Evolutionary conservation across 2,113 vertebrate genomes (phyloP).

Genomic region (Origma solitaria): DNA sequence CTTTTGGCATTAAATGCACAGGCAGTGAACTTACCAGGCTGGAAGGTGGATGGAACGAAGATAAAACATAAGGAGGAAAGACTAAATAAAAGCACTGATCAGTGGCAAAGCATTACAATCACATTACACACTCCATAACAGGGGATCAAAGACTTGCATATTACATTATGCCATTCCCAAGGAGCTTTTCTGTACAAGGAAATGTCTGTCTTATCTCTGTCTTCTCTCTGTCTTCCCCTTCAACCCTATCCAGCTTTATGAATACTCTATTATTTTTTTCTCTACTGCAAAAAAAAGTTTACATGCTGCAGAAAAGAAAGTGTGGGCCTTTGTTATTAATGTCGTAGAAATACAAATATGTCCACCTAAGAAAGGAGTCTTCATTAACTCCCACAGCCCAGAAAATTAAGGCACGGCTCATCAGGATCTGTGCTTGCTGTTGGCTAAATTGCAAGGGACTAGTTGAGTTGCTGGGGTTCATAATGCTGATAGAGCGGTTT

Average conservation of each 20-base stretch:
- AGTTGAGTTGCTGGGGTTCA: constrained; percentile 76
- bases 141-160: background rate
- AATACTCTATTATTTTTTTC: background rate
- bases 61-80: background rate
- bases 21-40: constrained; percentile 1
- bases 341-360: constrained; percentile 85
- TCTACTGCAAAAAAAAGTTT: constrained; percentile 43
- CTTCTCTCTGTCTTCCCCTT: background rate
- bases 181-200: background rate
- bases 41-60: background rate
- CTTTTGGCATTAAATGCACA: constrained; percentile 36
- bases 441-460: constrained; percentile 82
- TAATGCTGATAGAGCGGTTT: constrained; percentile 87
- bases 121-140: background rate
- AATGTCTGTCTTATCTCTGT: background rate
- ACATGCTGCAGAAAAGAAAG: constrained; percentile 71
- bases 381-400: constrained; percentile 84
- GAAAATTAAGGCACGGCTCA: constrained; percentile 86
- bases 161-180: background rate
- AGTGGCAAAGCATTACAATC: background rate
- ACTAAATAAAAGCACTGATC: background rate
- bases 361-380: constrained; percentile 81
- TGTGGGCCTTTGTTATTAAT: constrained; percentile 77
- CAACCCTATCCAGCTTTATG: background rate
- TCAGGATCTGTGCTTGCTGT: constrained; percentile 74